These are phyloP conservation scores for Coreius guichenoti DNA, from an alignment of 2,797 vertebrate species.

Conservation along the genomic window DNA sequence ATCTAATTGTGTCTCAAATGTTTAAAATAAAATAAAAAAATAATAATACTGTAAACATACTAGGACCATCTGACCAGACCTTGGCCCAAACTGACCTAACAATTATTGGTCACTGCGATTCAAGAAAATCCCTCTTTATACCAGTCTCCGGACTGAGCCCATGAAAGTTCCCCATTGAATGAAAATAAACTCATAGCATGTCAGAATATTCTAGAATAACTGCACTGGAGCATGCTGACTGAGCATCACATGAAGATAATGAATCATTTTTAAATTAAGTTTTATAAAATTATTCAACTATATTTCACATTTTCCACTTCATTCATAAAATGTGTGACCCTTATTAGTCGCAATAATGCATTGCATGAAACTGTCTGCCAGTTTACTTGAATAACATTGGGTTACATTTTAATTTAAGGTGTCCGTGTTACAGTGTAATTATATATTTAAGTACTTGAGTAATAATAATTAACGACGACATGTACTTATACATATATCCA, in stretches of 20 bases:
- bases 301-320: constrained; percentile 42
- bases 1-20: not conserved
- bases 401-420: no score
- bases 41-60: not conserved
- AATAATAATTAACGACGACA: no score
- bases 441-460: no score
- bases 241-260: constrained; percentile 15
- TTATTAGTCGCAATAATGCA: constrained; percentile 34
- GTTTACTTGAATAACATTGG: not conserved
- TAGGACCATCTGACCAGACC: not conserved
- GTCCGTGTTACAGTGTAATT: no score
- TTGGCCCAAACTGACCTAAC: not conserved
- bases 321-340: constrained; percentile 38
- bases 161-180: constrained; percentile 26
- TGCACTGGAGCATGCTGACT: not conserved
- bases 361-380: constrained; percentile 14
- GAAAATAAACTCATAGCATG: constrained; percentile 21
- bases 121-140: not conserved
- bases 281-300: constrained; percentile 40
- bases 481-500: no score
- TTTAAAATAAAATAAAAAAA: not conserved
- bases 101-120: not conserved
- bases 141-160: not conserved
- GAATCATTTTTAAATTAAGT: constrained; percentile 37
- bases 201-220: not conserved